Percentiles rank a stretch among this genome's conserved stretches.
Conservation (phyloP, 2,113 vertebrate species). For the Irena cyanogastra region DNA sequence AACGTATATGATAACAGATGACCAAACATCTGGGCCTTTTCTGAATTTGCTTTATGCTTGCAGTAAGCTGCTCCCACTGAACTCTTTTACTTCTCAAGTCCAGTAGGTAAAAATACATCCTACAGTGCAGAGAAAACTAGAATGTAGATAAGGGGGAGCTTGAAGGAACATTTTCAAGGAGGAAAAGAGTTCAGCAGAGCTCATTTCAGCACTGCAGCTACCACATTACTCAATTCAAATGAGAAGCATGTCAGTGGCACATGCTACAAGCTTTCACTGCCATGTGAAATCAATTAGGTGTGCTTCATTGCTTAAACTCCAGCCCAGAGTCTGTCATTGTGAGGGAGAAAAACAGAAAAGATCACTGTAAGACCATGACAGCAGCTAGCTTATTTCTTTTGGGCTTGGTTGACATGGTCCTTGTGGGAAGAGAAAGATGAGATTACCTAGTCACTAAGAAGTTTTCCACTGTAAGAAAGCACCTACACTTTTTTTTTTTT, state of each 20-base stretch:
- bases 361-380: neutral
- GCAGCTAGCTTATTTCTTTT: neutral
- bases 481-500: neutral
- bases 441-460: neutral
- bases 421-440: neutral
- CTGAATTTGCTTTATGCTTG: neutral
- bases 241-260: neutral
- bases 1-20: neutral
- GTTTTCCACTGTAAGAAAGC: neutral
- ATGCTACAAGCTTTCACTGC: neutral
- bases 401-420: neutral
- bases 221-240: neutral
- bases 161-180: neutral
- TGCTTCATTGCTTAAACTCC: neutral
- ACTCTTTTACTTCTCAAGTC: neutral
- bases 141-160: neutral
- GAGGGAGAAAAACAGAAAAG: neutral
- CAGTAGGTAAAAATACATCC: neutral
- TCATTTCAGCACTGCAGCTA: neutral
- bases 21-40: neutral
- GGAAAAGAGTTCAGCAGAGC: neutral
- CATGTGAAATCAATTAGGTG: neutral
- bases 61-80: neutral
- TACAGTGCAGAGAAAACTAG: neutral
- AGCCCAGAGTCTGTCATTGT: neutral